Conservation (phyloP, 2,888 invertebrate species). For the Atethmia centrago region DNA sequence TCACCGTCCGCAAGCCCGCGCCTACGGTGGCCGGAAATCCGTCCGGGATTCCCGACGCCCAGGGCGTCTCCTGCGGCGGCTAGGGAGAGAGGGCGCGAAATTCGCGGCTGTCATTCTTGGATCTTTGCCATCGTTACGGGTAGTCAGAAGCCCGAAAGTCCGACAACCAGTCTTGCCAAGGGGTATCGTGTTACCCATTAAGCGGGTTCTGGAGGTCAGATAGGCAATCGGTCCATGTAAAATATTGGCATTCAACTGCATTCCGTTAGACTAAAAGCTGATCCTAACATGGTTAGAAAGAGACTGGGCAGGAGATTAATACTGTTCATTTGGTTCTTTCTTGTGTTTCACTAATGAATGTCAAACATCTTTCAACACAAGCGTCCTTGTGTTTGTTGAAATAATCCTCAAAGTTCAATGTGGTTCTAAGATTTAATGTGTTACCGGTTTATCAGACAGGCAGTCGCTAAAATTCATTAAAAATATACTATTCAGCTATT, state of each 20-base stretch:
- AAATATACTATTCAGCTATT: not conserved
- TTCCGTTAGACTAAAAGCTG: not conserved
- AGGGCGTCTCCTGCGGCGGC: too few species aligned
- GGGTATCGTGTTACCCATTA: too few species aligned
- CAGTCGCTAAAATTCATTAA: not conserved
- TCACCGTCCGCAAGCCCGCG: too few species aligned
- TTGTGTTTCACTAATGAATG: slow-evolving; percentile 3
- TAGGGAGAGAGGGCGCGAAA: too few species aligned
- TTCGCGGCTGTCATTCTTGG: too few species aligned
- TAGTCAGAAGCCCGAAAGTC: not conserved
- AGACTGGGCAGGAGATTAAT: not conserved
- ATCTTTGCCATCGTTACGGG: too few species aligned
- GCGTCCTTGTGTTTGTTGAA: slow-evolving; percentile 27
- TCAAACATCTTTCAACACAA: slow-evolving; percentile 21
- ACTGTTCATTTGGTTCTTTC: not conserved
- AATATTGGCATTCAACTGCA: not conserved
- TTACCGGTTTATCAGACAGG: not conserved
- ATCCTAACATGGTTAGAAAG: not conserved
- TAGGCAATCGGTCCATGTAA: too few species aligned
- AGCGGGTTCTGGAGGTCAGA: too few species aligned
- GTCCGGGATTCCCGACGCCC: too few species aligned
- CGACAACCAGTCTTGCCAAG: not conserved
- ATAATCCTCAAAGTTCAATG: slow-evolving; percentile 37
- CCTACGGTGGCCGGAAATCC: too few species aligned
- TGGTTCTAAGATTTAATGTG: slow-evolving; percentile 21